Conservation (phyloP, 2,797 vertebrate genomes). For the Myotis vivesi region DNA sequence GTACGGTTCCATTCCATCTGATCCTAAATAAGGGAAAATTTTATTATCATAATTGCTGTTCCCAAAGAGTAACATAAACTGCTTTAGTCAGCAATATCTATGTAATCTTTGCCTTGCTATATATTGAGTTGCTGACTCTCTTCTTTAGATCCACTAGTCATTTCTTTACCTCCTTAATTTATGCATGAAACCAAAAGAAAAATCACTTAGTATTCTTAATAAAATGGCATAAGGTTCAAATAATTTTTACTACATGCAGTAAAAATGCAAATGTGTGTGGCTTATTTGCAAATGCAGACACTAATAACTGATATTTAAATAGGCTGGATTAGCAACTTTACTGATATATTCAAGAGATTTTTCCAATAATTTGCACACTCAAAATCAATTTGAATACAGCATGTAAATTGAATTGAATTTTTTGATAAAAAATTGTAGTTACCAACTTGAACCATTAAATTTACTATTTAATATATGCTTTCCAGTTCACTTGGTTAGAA, state of each 20-base stretch:
- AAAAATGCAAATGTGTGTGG: slow-evolving; percentile 84
- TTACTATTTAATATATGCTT: slow-evolving; percentile 87
- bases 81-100: slow-evolving; percentile 56
- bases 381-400: slow-evolving; percentile 86
- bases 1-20: slow-evolving; percentile 23
- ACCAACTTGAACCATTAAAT: slow-evolving; percentile 87
- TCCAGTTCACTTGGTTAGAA: slow-evolving; percentile 88
- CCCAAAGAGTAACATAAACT: slow-evolving; percentile 71
- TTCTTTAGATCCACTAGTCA: slow-evolving; percentile 72
- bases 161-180: slow-evolving; percentile 78
- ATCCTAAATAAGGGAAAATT: slow-evolving; percentile 43
- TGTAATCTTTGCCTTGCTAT: slow-evolving; percentile 54
- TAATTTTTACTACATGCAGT: slow-evolving; percentile 81
- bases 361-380: slow-evolving; percentile 85
- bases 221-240: slow-evolving; percentile 78
- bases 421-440: slow-evolving; percentile 84
- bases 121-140: slow-evolving; percentile 81
- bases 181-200: slow-evolving; percentile 73
- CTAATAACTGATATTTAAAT: slow-evolving; percentile 85
- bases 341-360: slow-evolving; percentile 81
- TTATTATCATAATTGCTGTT: slow-evolving; percentile 36
- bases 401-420: slow-evolving; percentile 86
- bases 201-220: slow-evolving; percentile 82
- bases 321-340: slow-evolving; percentile 81
- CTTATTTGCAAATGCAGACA: slow-evolving; percentile 82